Base-by-base conservation (phyloP, 1,140 invertebrate genomes). In the Thaumetopoea pityocampa region DNA sequence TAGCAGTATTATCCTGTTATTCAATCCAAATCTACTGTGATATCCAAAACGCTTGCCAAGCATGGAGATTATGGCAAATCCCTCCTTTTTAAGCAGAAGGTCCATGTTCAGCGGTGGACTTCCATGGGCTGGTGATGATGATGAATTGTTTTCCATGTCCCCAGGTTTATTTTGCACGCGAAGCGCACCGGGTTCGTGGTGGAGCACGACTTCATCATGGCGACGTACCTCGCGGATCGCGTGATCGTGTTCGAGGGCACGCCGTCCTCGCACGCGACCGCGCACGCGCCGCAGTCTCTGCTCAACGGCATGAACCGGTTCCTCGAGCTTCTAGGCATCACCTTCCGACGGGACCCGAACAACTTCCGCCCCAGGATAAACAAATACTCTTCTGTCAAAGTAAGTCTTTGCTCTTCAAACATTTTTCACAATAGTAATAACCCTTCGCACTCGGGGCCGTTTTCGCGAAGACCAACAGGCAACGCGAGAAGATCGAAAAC, bases 131-230 rank as follows among this genome's bases (percentile, higher is more conserved):
- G 8, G 6, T 23, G n/a, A 2, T 23, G 27, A 5, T 32, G n/a
- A 10, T 26, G 9, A 12, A 16, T 33, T 28, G 5, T 19, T 34
- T 40, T 17, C 9, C 11, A 18, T 18, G 17, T 19, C 83, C 85
- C 36, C 67, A 98, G 97, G 56, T 99, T 98, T 76, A 98, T 99
- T 82, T 87, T 99, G 20, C 98, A 99, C 71, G 96, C 98, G 0
- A 99, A 99, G 87, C 98, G 99, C 79, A 99, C 98, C 14, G 98
- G 97, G 15, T 99, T 99, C 84, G 93, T 99, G 15, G 98, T 99
- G 0, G 98, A 99, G 89, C 98, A 99, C 91, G 98, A 99, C 90
- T 99, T 99, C 70, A 99, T 99, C 36, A 99, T 99, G 98, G 97
- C 98, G 1, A 99, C 98, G 0, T 99, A 99, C 85, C 88, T 99